Evolutionary conservation across 2,797 vertebrate genomes (phyloP), one percentile per base, ranked within the genome.

Genomic region (Lacerta agilis): DNA sequence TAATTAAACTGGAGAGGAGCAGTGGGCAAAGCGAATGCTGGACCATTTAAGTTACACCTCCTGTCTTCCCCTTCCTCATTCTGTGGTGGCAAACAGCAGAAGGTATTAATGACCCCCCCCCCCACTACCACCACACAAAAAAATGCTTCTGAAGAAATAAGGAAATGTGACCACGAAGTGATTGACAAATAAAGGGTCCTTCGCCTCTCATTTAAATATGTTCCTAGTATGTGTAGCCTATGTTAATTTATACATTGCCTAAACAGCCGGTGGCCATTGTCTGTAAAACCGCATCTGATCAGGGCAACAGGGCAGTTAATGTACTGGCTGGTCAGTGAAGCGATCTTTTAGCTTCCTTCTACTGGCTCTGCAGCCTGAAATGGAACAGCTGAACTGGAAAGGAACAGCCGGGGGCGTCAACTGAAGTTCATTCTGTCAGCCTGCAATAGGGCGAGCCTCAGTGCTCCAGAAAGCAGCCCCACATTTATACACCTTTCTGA

Each of bases 301-400:
- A 95, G 95, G 94, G 95, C 95, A 95, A 94, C 95, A 92, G 95
- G 95, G 95, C 95, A 94, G 94, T 91, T 95, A 95, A 96, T 96
- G 94, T 92, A 95, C 95, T 95, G 95, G 94, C 95, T 96, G 95
- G 95, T 95, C 95, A 96, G 95, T 95, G 95, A 95, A 96, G 95
- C 95, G 95, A 95, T 94, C 94, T 84, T 7, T 84, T 8, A 89
- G 94, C 93, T 94, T 94, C 94, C 95, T 96, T 94, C 94, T 94
- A 90, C 94, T 92, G 94, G 64, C 94, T 95, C 93, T 84, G 90
- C 87, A 83, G 2, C 92, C 91, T 93, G 88, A 90, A 96, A 95
- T 95, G 95, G 94, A 93, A 94, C 94, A 95, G 94, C 93, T 96
- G 95, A 95, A 95, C 94, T 94, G 95, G 94, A 95, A 96, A 94